Percentiles rank a stretch among this genome's conserved stretches.
phyloP scores from a whole-genome alignment of 2,797 vertebrate species.

The Okamejei kenojei region DNA sequence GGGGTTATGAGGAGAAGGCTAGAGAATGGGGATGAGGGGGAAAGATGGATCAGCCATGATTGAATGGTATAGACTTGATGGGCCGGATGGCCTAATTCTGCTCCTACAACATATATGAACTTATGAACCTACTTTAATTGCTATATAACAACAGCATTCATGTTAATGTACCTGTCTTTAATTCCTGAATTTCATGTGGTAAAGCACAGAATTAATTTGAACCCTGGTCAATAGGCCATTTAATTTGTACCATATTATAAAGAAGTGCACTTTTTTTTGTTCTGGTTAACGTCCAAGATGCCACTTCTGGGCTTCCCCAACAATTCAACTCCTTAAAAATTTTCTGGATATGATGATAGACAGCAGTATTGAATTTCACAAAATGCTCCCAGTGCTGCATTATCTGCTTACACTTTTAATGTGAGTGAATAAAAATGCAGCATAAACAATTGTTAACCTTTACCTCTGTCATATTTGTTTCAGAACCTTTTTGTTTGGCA shows the following conservation, averaged over 20 bases:
- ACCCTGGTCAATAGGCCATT: background rate
- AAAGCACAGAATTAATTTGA: background rate
- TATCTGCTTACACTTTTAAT: background rate
- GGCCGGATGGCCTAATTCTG: no score
- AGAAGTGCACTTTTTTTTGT: no score
- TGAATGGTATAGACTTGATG: no score
- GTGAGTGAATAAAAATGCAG: background rate
- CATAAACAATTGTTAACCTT: background rate
- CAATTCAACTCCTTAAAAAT: background rate
- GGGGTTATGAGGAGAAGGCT: no score
- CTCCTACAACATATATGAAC: no score
- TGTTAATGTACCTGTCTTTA: background rate
- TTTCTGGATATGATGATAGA: no score
- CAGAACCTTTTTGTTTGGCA: constrained; percentile 96
- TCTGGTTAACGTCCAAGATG: background rate
- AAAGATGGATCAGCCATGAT: no score
- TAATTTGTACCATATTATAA: background rate
- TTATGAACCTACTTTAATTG: background rate
- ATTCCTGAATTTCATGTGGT: background rate
- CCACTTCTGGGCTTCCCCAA: background rate
- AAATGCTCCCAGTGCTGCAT: background rate
- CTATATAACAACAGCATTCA: background rate
- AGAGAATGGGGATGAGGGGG: no score
- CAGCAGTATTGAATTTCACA: background rate
- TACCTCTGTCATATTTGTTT: background rate